Evolutionary conservation across 2,888 invertebrate genomes (phyloP), one percentile per base, ranked within the genome.

Genomic region (Tyria jacobaeae): DNA sequence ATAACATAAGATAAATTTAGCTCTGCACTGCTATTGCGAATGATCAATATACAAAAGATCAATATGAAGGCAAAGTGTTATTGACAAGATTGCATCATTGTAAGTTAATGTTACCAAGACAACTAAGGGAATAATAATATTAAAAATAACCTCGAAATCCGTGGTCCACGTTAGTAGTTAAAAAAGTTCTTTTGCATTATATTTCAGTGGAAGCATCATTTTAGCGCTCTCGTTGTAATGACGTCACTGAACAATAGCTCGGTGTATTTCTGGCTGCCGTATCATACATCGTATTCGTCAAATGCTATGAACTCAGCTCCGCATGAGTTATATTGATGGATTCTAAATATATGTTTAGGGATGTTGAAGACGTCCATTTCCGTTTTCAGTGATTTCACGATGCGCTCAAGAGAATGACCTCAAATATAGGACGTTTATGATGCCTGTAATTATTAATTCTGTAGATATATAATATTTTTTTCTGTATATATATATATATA

Each of bases 161-260:
- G n/a, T n/a, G n/a, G n/a, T n/a, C n/a, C n/a, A n/a, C n/a, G n/a
- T n/a, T n/a, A n/a, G n/a, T n/a, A n/a, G n/a, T n/a, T n/a, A n/a
- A n/a, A n/a, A n/a, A n/a, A n/a, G n/a, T n/a, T n/a, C n/a, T n/a
- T n/a, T n/a, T n/a, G n/a, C n/a, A 48, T 48, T 25, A 48, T 25
- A 48, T 48, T 59, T 31, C 25, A 27, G 44, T 37, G 27, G 35
- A 35, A 62, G 67, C 73, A 64, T 71, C 75, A 75, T 78, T 77
- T 79, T 78, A 79, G 70, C 70, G 68, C 72, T 73, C 66, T 60
- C 64, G 60, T 64, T 76, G 71, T 69, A 78, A 77, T 86, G 86
- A 88, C 87, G 88, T 83, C 83, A 85, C 76, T 76, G 80, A 87
- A 89, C 88, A 87, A 88, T 86, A 79, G 82, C 73, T 73, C 67